Evolutionary conservation across 2,797 vertebrate genomes (phyloP).

Genomic region (Sphaeramia orbicularis): DNA sequence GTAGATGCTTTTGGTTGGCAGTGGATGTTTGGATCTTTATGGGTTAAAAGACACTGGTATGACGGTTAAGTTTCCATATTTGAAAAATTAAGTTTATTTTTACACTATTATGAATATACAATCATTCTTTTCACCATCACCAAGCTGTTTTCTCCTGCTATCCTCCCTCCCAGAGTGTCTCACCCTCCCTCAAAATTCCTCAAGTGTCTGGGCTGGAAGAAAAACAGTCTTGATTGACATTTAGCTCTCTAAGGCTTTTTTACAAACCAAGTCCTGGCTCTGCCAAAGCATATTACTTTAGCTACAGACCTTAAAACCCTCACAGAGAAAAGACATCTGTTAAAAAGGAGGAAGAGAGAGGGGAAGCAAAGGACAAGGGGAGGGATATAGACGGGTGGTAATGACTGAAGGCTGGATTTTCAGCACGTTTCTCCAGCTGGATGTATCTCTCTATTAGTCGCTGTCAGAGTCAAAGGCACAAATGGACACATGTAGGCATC

Average conservation of each 20-base stretch:
- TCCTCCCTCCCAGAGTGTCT: constrained; percentile 63
- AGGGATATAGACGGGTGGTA: constrained; percentile 72
- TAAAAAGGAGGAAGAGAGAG: constrained; percentile 60
- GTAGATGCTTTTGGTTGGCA: too few species aligned
- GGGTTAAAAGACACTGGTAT: background rate
- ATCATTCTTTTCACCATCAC: constrained; percentile 45
- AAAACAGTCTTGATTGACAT: constrained; percentile 85
- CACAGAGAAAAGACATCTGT: constrained; percentile 75
- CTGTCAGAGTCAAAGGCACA: constrained; percentile 45
- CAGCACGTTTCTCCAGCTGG: constrained; percentile 67
- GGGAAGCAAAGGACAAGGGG: constrained; percentile 54
- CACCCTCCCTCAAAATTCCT: constrained; percentile 80
- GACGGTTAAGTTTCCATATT: background rate
- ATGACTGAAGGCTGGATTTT: constrained; percentile 72
- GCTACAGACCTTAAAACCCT: constrained; percentile 75
- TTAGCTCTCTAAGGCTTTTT: constrained; percentile 78
- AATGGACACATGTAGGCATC: constrained; percentile 36
- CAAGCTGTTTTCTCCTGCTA: constrained; percentile 44
- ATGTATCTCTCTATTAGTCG: constrained; percentile 53
- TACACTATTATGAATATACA: constrained; percentile 32
- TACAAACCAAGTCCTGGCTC: constrained; percentile 68
- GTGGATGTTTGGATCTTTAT: too few species aligned
- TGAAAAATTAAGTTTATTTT: constrained; percentile 3
- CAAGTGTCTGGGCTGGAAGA: constrained; percentile 78
- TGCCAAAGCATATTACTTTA: constrained; percentile 82